A percentile compares a stretch with the other conserved stretches of the same genome.
These are phyloP conservation scores for Chloebia gouldiae DNA, from an alignment of 2,113 vertebrate species.

Conservation along the genomic window DNA sequence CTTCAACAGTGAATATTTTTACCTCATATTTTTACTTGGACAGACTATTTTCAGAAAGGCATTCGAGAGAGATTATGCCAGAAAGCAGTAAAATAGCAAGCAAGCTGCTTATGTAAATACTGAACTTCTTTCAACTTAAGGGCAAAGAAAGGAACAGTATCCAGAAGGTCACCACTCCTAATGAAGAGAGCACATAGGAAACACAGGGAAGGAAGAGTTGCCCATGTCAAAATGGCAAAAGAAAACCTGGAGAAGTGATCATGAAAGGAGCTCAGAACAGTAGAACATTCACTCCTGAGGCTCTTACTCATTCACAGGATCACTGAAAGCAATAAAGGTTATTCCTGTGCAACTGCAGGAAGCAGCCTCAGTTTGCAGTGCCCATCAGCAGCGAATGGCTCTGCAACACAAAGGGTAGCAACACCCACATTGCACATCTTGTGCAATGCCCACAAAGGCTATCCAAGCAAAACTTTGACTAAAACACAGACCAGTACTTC, in stretches of 20 bases:
- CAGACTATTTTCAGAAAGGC: conserved; percentile 40
- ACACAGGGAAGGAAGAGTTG: background rate
- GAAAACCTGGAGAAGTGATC: background rate
- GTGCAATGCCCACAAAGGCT: background rate
- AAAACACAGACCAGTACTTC: background rate
- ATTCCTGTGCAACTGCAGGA: background rate
- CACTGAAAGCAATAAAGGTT: background rate
- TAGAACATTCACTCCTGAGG: background rate
- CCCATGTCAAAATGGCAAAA: background rate
- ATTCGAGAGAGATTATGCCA: background rate
- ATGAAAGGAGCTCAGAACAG: background rate
- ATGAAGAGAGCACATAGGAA: background rate
- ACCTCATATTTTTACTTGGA: conserved; percentile 18
- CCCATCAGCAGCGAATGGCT: background rate
- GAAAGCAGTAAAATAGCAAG: conserved; percentile 3
- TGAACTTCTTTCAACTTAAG: background rate
- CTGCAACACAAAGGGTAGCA: background rate
- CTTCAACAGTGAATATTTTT: conserved; percentile 3
- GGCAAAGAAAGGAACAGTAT: background rate
- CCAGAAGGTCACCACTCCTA: background rate
- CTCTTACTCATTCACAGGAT: background rate
- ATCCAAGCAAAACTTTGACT: background rate
- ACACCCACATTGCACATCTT: background rate
- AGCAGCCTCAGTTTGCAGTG: background rate
- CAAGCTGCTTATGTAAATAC: background rate